Conservation (phyloP, 2,113 vertebrate genomes). For the Murina feae region DNA sequence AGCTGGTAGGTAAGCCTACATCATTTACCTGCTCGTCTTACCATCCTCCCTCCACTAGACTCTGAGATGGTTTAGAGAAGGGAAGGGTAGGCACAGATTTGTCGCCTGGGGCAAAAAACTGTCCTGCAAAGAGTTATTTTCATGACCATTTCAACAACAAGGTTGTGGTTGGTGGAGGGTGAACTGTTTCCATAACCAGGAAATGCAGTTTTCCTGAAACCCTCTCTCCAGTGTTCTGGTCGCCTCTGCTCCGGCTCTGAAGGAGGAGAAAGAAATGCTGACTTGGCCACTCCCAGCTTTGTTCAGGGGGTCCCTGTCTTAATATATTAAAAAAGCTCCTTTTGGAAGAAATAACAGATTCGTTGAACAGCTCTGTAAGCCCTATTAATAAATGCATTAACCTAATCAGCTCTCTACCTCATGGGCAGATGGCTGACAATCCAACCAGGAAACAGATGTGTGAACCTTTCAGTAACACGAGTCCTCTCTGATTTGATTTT, state of each 20-base stretch:
- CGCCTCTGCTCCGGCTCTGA: background rate
- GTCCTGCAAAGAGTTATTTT: background rate
- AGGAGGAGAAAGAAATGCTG: background rate
- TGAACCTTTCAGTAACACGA: background rate
- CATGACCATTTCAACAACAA: background rate
- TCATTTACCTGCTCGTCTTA: background rate
- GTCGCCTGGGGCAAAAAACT: background rate
- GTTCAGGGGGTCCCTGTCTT: background rate
- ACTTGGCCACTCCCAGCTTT: background rate
- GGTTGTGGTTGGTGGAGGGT: background rate
- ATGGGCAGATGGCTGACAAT: slow-evolving; percentile 61
- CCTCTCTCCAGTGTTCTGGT: background rate
- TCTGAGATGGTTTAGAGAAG: background rate
- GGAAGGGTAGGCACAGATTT: background rate
- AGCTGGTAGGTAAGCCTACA: background rate
- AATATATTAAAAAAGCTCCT: slow-evolving; percentile 20
- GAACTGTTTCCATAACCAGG: background rate
- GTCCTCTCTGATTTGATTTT: slow-evolving; percentile 57
- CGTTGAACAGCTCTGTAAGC: slow-evolving; percentile 19
- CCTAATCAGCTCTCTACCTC: slow-evolving; percentile 53
- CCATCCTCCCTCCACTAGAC: background rate
- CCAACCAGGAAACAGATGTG: slow-evolving; percentile 43
- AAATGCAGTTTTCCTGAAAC: background rate
- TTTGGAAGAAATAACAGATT: slow-evolving; percentile 16
- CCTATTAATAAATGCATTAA: slow-evolving; percentile 67